Percentiles rank a stretch among this genome's conserved stretches.
Conservation (phyloP, 2,113 vertebrate species). For the human region GRCh38 chr15:64506501-64507000, state of each 20-base stretch:
- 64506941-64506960: not conserved
- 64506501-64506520: no score
- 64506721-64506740: no score
- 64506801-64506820: conserved; percentile 31
- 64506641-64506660: no score
- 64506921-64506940: not conserved
- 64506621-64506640: no score
- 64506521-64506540: no score
- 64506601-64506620: no score
- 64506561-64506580: no score
- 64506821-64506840: not conserved
- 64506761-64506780: not conserved
- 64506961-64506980: not conserved
- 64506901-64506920: not conserved
- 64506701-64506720: no score
- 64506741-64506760: conserved; percentile 26
- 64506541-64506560: no score
- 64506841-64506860: not conserved
- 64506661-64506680: no score
- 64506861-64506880: conserved; percentile 30
- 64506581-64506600: no score
- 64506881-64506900: not conserved
- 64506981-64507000: conserved; percentile 23
- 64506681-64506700: no score
- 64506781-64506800: not conserved